Percentiles rank a stretch among this genome's conserved stretches.
Evolutionary conservation across 2,888 invertebrate genomes (phyloP).

Genomic region (Cephus runcator): DNA sequence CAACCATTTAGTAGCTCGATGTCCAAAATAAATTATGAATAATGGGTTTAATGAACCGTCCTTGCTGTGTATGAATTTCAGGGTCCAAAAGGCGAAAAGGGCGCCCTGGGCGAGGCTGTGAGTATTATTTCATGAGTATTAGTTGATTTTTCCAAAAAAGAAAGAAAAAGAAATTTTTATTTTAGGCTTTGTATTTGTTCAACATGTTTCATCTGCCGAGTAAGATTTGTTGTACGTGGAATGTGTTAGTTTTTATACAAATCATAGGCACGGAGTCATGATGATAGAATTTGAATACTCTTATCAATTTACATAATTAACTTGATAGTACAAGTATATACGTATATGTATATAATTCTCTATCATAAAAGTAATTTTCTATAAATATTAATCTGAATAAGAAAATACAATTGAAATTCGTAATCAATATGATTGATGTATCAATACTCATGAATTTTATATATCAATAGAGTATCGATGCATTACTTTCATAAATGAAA

Average conservation of each 20-base stretch:
- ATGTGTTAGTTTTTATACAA: neutral
- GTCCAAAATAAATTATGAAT: too few species aligned
- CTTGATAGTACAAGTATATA: neutral
- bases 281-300: neutral
- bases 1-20: neutral
- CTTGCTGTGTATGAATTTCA: conserved; percentile 64
- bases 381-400: neutral
- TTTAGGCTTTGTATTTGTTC: neutral
- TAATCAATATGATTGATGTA: neutral
- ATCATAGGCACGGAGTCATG: neutral
- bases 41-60: neutral
- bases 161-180: neutral
- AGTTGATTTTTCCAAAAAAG: neutral
- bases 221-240: neutral
- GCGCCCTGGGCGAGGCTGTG: conserved; percentile 85
- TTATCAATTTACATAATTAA: too few species aligned
- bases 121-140: conserved; percentile 65
- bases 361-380: neutral
- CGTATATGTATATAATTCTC: neutral
- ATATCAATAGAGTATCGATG: neutral
- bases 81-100: conserved; percentile 92
- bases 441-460: neutral
- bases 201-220: neutral
- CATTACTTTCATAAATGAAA: neutral
- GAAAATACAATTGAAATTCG: neutral